Evolutionary conservation across 2,113 vertebrate species (phyloP).

Genomic region (Pachycephala philippinensis): DNA sequence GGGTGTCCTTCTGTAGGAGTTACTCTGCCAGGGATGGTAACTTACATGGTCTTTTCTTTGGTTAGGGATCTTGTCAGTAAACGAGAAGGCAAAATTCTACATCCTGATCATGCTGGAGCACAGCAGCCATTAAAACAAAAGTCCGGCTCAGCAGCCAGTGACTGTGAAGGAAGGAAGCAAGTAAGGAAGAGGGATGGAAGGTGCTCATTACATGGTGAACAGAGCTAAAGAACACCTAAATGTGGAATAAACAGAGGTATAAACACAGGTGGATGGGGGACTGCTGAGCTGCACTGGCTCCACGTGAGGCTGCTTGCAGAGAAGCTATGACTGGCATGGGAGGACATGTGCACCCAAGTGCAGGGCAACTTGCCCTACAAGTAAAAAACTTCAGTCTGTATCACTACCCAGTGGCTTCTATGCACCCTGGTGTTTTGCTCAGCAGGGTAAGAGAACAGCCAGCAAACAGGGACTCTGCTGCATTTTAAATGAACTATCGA

Average conservation of each 20-base stretch:
- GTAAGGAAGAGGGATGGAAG: neutral
- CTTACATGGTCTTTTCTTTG: neutral
- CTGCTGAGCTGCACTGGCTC: neutral
- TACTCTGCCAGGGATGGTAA: neutral
- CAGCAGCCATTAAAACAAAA: neutral
- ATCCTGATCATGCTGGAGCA: neutral
- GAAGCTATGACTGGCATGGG: neutral
- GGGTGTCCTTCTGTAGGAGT: neutral
- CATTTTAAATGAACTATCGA: neutral
- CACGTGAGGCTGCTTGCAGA: neutral
- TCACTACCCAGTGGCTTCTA: neutral
- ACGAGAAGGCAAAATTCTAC: neutral
- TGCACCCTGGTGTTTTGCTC: neutral
- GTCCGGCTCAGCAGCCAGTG: neutral
- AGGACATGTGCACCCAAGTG: neutral
- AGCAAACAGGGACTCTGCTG: neutral
- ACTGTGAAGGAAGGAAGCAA: neutral
- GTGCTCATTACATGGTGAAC: neutral
- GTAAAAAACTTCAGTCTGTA: neutral
- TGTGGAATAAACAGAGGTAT: neutral
- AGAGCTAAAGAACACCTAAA: neutral
- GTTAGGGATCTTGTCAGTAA: neutral
- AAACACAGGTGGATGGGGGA: neutral
- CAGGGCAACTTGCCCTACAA: neutral
- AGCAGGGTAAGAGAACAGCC: neutral